phyloP scores from a whole-genome alignment of 1,140 invertebrate genomes.

The Magallana ariakensis region DNA sequence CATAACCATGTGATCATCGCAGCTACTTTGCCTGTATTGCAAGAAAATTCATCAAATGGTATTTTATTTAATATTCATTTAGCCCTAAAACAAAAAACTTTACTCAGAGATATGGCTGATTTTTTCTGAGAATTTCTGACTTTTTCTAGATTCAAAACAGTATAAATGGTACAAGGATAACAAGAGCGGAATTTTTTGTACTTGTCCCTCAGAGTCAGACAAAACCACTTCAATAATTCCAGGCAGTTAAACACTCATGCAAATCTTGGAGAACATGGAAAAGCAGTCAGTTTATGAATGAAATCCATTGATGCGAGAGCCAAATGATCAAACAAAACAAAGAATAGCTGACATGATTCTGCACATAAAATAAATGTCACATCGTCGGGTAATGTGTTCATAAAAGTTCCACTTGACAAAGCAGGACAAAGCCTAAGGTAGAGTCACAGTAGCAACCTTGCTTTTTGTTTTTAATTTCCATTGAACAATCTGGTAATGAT shows the following conservation, averaged over 20 bases:
- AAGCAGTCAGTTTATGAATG: constrained; percentile 34
- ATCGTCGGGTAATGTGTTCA: constrained; percentile 18
- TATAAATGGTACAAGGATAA: background rate
- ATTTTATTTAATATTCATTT: no score
- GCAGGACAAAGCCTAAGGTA: constrained; percentile 16
- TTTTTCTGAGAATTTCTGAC: background rate
- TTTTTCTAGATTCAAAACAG: background rate
- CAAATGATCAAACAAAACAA: constrained; percentile 19
- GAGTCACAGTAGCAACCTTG: constrained; percentile 17
- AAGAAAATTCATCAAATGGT: background rate
- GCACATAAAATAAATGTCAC: constrained; percentile 31
- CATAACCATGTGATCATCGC: constrained; percentile 19
- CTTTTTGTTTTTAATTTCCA: constrained; percentile 34
- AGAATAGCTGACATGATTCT: constrained; percentile 14
- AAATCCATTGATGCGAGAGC: constrained; percentile 7
- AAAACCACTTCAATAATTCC: constrained; percentile 21
- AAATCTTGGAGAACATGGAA: constrained; percentile 32
- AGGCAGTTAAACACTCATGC: constrained; percentile 1
- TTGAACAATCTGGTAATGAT: constrained; percentile 27
- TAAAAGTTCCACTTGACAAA: constrained; percentile 29
- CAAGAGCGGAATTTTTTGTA: constrained; percentile 1
- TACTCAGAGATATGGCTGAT: background rate
- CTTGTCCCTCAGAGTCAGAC: background rate
- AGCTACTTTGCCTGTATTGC: constrained; percentile 11
- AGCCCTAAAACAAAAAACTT: no score